Evolutionary conservation across 2,797 vertebrate species (phyloP), one percentile per base, ranked within the genome.

Genomic region (Chromis chromis): DNA sequence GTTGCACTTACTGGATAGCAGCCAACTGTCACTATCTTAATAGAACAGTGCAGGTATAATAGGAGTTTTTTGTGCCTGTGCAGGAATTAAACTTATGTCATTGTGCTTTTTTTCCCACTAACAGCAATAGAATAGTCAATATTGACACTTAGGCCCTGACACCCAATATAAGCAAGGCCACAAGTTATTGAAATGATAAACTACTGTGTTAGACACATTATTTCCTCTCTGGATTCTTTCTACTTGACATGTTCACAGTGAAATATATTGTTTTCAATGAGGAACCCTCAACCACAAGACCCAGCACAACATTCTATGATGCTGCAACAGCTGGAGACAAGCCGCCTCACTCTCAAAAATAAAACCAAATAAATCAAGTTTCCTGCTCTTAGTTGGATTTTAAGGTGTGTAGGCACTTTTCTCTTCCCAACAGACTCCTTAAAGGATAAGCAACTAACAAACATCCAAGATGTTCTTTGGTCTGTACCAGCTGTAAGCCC

Each of bases 11-110:
- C 52, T 87, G 86, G 73, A 63, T 28, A 25, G 72, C 59, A 84
- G 81, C 70, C 77, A 86, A 55, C 72, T 81, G 74, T 78, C 78
- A 81, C 76, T 61, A 60, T 84, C 79, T 78, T 77, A 79, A 80
- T 68, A 72, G 52, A 83, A 82, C 2, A 11, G 44, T 50, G 55
- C 52, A 70, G 54, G 39, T 83, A 24, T 31, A 77, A 78, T 68
- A 57, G 9, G 54, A 59, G 31, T 13, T 64, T 52, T 70, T 78
- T 69, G 55, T 81, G 67, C 28, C 22, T 24, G 40, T 44, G 39
- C 50, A 70, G 49, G 28, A 74, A 83, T 74, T 71, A 56, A 83
- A 68, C 58, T 52, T 6, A 10, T 57, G 69, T 56, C 78, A 58
- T 52, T 58, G 58, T 12, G 19, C 13, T 6, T 63, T 68, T 67